Conservation (phyloP, 2,113 vertebrate genomes). For the Cyprinodon tularosa region DNA sequence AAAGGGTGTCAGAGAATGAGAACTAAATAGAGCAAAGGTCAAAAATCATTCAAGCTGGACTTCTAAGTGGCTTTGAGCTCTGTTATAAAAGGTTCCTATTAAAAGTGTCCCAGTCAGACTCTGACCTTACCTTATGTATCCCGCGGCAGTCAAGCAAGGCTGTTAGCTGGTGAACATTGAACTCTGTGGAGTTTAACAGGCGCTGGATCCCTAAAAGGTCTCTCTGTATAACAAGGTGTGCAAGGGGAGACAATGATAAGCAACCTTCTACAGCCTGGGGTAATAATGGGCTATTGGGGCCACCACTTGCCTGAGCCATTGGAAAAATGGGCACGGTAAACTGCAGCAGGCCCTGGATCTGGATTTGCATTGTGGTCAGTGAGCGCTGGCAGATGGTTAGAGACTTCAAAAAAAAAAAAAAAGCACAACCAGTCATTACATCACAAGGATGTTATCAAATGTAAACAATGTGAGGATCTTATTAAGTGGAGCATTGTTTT, state of each 20-base stretch:
- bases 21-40: constrained; percentile 10
- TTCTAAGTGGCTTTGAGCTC: constrained; percentile 30
- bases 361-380: constrained; percentile 92
- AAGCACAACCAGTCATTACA: constrained; percentile 32
- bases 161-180: constrained; percentile 90
- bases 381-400: constrained; percentile 91
- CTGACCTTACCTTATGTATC: constrained; percentile 89
- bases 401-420: constrained; percentile 72
- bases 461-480: constrained; percentile 43
- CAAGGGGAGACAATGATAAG: constrained; percentile 35
- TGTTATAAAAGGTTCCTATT: constrained; percentile 34
- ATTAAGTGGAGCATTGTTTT: constrained; percentile 51
- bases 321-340: constrained; percentile 86
- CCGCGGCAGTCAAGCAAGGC: constrained; percentile 93
- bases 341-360: constrained; percentile 87
- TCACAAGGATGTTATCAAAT: constrained; percentile 37
- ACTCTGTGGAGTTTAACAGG: constrained; percentile 90
- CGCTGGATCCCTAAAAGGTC: constrained; percentile 90
- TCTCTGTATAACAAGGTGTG: constrained; percentile 78
- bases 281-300: constrained; percentile 39
- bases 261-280: constrained; percentile 18
- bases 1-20: constrained; percentile 3
- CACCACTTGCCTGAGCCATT: constrained; percentile 83
- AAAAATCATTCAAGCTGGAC: constrained; percentile 20
- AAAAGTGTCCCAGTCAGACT: constrained; percentile 31